A percentile compares a stretch with the other conserved stretches of the same genome.
Evolutionary conservation across 2,888 invertebrate genomes (phyloP).

Genomic region (Orgyia antiqua): DNA sequence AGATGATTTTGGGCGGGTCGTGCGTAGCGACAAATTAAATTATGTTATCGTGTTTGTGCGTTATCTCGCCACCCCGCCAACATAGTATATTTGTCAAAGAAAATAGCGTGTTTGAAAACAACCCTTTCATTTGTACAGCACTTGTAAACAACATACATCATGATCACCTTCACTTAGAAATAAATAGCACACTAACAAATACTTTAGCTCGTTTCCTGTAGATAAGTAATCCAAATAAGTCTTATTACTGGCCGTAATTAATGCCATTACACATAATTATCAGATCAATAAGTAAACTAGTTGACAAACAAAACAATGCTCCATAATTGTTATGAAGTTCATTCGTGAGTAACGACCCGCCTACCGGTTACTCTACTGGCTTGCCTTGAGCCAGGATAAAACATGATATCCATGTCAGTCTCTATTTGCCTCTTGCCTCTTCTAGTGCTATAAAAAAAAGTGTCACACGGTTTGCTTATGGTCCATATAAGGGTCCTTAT

Average conservation of each 20-base stretch:
- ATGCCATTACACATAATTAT: constrained; percentile 12
- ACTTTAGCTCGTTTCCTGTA: constrained; percentile 1
- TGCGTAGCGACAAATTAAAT: too few species aligned
- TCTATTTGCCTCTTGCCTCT: constrained; percentile 27
- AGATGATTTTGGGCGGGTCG: too few species aligned
- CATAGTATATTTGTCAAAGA: too few species aligned
- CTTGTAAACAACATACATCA: too few species aligned
- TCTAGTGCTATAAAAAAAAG: constrained; percentile 22
- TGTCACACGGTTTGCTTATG: constrained; percentile 6
- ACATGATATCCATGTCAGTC: constrained; percentile 37
- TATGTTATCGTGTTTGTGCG: too few species aligned
- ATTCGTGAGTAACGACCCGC: constrained; percentile 54
- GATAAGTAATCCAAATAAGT: constrained; percentile 8
- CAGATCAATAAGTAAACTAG: constrained; percentile 21
- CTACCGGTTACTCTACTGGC: constrained; percentile 37
- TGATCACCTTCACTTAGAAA: too few species aligned
- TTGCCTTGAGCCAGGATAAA: constrained; percentile 53
- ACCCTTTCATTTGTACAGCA: too few species aligned
- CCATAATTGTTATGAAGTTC: constrained; percentile 35
- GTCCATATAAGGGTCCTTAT: too few species aligned
- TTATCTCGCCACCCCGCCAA: too few species aligned
- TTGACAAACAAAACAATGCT: constrained; percentile 45
- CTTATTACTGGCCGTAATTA: constrained; percentile 12
- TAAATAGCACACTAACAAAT: constrained; percentile 12
- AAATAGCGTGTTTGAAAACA: too few species aligned